Base-by-base conservation (phyloP, 2,797 vertebrate genomes). In the Pempheris klunzingeri region DNA sequence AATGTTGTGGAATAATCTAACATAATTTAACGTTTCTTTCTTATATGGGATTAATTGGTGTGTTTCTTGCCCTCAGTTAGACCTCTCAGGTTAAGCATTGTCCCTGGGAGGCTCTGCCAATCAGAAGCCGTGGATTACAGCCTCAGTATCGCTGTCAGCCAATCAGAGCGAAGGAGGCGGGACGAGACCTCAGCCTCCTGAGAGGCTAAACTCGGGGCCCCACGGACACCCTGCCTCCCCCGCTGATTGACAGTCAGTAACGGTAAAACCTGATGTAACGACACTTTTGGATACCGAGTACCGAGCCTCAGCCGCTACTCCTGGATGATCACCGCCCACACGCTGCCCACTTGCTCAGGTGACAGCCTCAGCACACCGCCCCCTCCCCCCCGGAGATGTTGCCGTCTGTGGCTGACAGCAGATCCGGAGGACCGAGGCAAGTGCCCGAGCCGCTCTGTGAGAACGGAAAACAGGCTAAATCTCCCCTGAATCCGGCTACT, bases 331-430 rank as follows among this genome's bases (percentile, higher is more conserved):
- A 26, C 74, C 84, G 73, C 87, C 87, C 41, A 62, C 76, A 73
- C 69, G 20, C 82, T 44, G 79, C 84, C 82, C 81, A 74, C 87
- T 68, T 49, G 78, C 90, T 91, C 87, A 89, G 91, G 89, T 92
- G 91, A 90, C 88, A 72, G 71, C 64, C 61, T 79, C 64, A 57
- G 44, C 82, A 28, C 26, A 54, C 74, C 71, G 70, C 83, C 75
- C 80, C 79, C 84, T 69, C 69, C 81, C 65, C 52, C 7, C 39
- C 60, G 30, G 82, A 75, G 86, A 91, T 91, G 89, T 63, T 82
- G 81, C 87, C 30, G 84, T 78, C 77, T 85, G 86, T 77, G 80
- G 86, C 82, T 92, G 91, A 88, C 88, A 84, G 81, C 83, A 59
- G 80, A 82, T 30, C 67, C 4, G 62, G 54, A 83, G 82, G 53